Evolutionary conservation across 2,888 invertebrate genomes (phyloP), one percentile per base, ranked within the genome.

Genomic region (Galerucella calmariensis): DNA sequence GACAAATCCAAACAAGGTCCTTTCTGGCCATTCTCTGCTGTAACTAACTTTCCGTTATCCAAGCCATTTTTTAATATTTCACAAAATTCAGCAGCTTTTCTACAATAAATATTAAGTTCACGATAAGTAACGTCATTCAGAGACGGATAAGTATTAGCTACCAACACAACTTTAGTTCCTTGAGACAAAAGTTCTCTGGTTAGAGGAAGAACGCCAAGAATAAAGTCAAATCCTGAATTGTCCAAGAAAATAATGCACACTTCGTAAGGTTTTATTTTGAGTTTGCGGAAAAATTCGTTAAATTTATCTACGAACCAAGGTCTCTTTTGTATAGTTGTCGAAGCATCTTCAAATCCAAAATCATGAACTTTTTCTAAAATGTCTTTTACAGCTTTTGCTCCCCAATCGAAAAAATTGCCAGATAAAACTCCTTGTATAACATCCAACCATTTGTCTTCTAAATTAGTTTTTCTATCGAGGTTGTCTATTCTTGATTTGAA

Each of bases 351-450:
- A 78, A 98, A 92, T 67, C 95, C 95, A 88, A 97, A 95, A 79
- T 90, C 89, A 20, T 81, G 79, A 46, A 91, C 90, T 35, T 90
- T 90, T 86, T 97, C 94, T 89, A 98, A 90, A 78, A 98, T 92
- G 81, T 92, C 91, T 24, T 94, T 93, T 2, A 97, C 95, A 84
- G 96, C 97, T 87, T 94, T 94, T 2, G 98, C 97, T 69, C 98
- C 98, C 97, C 97, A 98, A 87, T 99, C 98, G 89, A 98, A 98
- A 89, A 98, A 96, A 87, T 99, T 99, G 24, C 98, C 92, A 83
- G 93, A 93, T 79, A 93, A 86, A n/a, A 93, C 90, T 58, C 93
- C 93, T 81, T 89, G 89, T 75, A 91, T 90, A 56, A 93, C 83
- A 84, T 93, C 92, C 77, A 89, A 88, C 93, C 93, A 93, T 81